Base-by-base conservation (phyloP, 2,888 invertebrate genomes). In the Brenthis ino region DNA sequence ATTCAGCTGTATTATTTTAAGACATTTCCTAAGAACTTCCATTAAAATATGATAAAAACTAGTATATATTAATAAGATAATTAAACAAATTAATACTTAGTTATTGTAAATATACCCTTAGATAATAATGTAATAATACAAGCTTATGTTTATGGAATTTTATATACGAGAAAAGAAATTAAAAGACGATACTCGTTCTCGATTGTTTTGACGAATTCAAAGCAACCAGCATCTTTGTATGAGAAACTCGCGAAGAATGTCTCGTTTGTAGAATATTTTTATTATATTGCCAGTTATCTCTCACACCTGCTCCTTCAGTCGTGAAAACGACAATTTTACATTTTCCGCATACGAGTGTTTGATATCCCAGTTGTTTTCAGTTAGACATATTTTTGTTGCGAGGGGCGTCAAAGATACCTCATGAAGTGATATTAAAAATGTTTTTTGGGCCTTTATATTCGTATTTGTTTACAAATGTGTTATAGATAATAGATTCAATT, bases 251-350 rank as follows among this genome's bases (percentile, higher is more conserved):
- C 77, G 74, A 79, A 81, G 83, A 82, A 83, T 82, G 77, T 75
- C 74, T 73, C 79, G 74, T 79, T 78, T 74, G 74, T 79, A 73
- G 72, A 76, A 85, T 82, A 83, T 87, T 85, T 84, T 83, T 84
- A 84, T 86, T 84, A 80, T 80, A 76, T 75, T 72, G 73, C 74
- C 65, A 72, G 72, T 69, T 74, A 78, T 74, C 87, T 84, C 87
- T 88, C 83, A 87, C 91, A 88, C 89, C 86, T 86, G 86, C 76
- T 74, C 76, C 77, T 74, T 85, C 82, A 83, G 74, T 85, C 89
- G 90, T 87, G 86, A 88, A 91, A 89, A 90, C 85, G 88, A 77
- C 88, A 89, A 89, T 89, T 89, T 89, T 83, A 85, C 86, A 86
- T 90, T 86, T 86, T 82, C 82, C 85, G 83, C 86, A 87, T 87